phyloP scores from a whole-genome alignment of 2,888 invertebrate genomes.

The Microctonus hyperodae region DNA sequence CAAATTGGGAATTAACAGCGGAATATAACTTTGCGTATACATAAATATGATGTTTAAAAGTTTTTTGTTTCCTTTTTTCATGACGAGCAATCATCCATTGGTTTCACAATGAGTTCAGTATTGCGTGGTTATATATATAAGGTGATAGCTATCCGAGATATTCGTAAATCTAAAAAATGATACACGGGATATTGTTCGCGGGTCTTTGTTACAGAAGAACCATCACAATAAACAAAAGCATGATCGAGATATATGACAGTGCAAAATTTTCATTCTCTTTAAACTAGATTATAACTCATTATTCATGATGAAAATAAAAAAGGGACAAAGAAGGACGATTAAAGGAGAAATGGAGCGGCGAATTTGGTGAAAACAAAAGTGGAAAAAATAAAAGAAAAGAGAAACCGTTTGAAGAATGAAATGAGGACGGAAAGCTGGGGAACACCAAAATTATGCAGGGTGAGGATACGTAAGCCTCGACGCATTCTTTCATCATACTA shows the following conservation, averaged over 20 bases:
- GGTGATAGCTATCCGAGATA: background rate
- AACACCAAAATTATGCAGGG: background rate
- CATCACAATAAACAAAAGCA: too few species aligned
- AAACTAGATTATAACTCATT: background rate
- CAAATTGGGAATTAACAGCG: too few species aligned
- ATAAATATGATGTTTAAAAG: too few species aligned
- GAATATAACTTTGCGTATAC: too few species aligned
- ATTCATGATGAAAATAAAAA: background rate
- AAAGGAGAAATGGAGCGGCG: slow-evolving; percentile 6
- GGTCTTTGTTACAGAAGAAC: too few species aligned
- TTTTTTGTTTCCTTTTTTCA: background rate
- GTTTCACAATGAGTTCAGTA: background rate
- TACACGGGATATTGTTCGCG: background rate
- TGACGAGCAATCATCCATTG: background rate
- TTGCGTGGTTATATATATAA: background rate
- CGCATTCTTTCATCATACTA: slow-evolving; percentile 11
- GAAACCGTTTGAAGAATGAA: slow-evolving; percentile 3
- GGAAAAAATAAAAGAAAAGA: background rate
- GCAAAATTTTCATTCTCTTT: background rate
- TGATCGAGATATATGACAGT: background rate
- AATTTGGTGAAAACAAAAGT: background rate
- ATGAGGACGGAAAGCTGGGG: background rate
- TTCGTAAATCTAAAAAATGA: background rate
- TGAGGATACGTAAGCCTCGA: background rate
- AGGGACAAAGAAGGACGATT: background rate